Percentiles rank a stretch among this genome's conserved stretches.
phyloP scores from a whole-genome alignment of 2,888 invertebrate genomes.

The Diarsia dahlii region DNA sequence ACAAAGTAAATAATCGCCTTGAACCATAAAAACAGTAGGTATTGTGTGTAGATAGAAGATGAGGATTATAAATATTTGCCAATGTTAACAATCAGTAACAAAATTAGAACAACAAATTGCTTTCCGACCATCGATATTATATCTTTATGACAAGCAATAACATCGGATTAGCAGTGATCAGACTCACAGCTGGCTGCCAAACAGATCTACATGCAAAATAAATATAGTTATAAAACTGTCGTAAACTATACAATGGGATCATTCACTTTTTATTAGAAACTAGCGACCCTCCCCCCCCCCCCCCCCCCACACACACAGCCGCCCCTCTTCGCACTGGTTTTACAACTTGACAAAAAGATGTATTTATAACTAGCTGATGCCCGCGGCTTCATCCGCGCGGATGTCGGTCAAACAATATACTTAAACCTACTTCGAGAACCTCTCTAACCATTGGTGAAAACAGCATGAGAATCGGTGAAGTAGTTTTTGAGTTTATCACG shows the following conservation, averaged over 20 bases:
- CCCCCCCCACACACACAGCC: background rate
- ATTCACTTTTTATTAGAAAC: conserved; percentile 53
- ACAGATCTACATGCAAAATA: conserved; percentile 51
- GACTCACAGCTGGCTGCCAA: conserved; percentile 46
- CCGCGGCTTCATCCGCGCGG: too few species aligned
- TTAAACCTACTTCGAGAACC: too few species aligned
- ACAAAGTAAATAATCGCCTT: background rate
- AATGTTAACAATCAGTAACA: background rate
- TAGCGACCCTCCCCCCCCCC: background rate
- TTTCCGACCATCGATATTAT: conserved; percentile 16
- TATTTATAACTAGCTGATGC: too few species aligned
- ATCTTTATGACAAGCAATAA: conserved; percentile 48
- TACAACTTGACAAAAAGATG: background rate
- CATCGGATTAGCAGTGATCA: conserved; percentile 35
- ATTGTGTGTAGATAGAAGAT: background rate
- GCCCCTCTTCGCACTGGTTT: background rate
- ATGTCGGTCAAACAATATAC: too few species aligned
- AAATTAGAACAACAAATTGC: conserved; percentile 29
- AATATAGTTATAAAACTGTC: conserved; percentile 51
- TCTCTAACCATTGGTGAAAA: too few species aligned
- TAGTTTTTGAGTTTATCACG: too few species aligned
- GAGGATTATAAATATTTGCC: background rate
- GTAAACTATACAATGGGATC: conserved; percentile 50
- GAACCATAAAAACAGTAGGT: background rate
- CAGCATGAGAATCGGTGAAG: too few species aligned